Evolutionary conservation across 2,797 vertebrate genomes (phyloP).

Genomic region (Simalia tracyae): DNA sequence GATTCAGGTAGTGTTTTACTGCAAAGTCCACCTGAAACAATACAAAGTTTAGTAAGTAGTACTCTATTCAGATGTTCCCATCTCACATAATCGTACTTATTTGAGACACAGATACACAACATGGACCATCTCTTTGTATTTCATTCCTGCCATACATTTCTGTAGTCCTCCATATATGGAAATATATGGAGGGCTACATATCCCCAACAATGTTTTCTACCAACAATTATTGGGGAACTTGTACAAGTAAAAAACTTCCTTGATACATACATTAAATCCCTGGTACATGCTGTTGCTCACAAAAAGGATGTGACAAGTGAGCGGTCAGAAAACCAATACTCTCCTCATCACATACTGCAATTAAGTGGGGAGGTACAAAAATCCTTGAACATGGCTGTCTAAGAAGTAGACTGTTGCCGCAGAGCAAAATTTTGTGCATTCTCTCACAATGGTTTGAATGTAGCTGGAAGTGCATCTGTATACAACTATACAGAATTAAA

Average conservation of each 20-base stretch:
- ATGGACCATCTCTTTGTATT: background rate
- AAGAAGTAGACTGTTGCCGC: background rate
- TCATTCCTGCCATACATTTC: background rate
- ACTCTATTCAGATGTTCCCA: background rate
- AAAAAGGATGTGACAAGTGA: background rate
- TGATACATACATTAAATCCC: background rate
- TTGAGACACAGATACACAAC: background rate
- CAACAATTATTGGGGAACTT: background rate
- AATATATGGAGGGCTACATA: too few species aligned
- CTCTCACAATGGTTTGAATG: background rate
- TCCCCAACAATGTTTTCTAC: background rate
- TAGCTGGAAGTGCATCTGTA: background rate
- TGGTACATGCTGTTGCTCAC: background rate
- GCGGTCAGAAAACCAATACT: background rate
- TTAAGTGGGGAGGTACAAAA: background rate
- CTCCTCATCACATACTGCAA: background rate
- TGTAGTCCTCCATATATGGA: background rate
- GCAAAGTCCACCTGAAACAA: background rate
- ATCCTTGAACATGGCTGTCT: too few species aligned
- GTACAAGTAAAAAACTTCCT: background rate
- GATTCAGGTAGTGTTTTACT: conserved; percentile 1
- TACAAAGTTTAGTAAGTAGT: background rate
- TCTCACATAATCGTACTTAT: background rate
- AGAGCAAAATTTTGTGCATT: background rate
- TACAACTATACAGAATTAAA: background rate